Conservation (phyloP, 37 sponge, comb jelly and placozoan genomes). For the Beroe ovata region DNA sequence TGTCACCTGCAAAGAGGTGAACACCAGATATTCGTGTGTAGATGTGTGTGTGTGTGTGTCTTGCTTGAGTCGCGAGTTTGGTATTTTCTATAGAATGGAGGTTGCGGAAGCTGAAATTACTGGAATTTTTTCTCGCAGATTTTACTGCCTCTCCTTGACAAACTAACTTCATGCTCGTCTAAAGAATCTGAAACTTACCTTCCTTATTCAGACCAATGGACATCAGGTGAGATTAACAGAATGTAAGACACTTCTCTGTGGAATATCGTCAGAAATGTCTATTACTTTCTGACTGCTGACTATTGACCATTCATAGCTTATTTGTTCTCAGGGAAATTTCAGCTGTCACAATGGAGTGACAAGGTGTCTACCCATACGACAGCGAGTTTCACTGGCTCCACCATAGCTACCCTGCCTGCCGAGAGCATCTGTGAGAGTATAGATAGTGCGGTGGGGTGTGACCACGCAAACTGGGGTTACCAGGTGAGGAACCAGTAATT, state of each 20-base stretch:
- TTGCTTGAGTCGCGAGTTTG: no score
- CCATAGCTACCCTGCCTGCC: constrained; percentile 43
- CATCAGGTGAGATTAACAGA: constrained; percentile 32
- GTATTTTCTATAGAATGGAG: no score
- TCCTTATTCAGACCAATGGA: constrained; percentile 57
- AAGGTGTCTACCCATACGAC: constrained; percentile 32
- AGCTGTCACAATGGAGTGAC: constrained; percentile 58
- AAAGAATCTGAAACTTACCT: constrained; percentile 25
- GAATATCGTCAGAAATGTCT: no score
- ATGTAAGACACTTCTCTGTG: background rate
- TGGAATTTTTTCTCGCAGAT: no score
- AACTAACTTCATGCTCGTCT: background rate
- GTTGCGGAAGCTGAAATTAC: no score
- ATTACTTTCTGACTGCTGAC: no score
- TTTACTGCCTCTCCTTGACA: constrained; percentile 5
- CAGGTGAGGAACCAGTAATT: no score
- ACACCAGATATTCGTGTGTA: background rate
- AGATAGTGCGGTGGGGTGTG: constrained; percentile 38
- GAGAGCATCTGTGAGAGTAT: constrained; percentile 52
- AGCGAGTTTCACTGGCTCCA: constrained; percentile 45
- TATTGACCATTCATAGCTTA: background rate
- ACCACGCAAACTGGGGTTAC: constrained; percentile 42
- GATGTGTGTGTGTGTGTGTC: background rate
- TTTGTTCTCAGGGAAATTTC: constrained; percentile 47
- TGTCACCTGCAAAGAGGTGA: constrained; percentile 38